Evolutionary conservation across 2,113 vertebrate genomes (phyloP).

Genomic region (Podiceps cristatus): DNA sequence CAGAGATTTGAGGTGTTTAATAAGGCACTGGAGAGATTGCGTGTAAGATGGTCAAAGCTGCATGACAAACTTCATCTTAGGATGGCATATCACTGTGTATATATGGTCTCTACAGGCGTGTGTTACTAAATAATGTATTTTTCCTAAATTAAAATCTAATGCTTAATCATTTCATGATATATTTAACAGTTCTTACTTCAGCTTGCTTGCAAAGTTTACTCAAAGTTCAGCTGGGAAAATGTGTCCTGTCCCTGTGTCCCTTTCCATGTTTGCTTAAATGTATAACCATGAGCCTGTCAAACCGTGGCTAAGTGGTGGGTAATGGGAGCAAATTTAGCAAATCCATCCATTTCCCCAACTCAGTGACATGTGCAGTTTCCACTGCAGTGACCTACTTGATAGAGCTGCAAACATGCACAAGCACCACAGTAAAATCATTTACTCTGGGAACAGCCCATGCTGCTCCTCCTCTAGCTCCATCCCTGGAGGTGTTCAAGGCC

Average conservation of each 20-base stretch:
- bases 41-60: background rate
- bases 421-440: background rate
- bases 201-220: background rate
- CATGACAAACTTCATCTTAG: background rate
- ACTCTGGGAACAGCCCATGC: fast-evolving
- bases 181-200: background rate
- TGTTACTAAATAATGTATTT: background rate
- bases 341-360: background rate
- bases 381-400: background rate
- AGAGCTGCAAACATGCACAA: background rate
- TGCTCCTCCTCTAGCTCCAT: background rate
- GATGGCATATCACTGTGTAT: background rate
- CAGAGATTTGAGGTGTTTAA: background rate
- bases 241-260: background rate
- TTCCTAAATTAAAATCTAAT: slow-evolving; percentile 1
- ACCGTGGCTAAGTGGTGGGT: background rate
- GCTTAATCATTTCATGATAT: background rate
- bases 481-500: background rate
- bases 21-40: background rate
- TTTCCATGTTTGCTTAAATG: background rate
- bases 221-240: background rate
- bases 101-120: background rate
- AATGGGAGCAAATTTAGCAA: slow-evolving; percentile 11
- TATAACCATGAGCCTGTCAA: background rate
- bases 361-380: background rate